Base-by-base conservation (phyloP, 2,888 invertebrate genomes). In the Sphaerophoria taeniata region DNA sequence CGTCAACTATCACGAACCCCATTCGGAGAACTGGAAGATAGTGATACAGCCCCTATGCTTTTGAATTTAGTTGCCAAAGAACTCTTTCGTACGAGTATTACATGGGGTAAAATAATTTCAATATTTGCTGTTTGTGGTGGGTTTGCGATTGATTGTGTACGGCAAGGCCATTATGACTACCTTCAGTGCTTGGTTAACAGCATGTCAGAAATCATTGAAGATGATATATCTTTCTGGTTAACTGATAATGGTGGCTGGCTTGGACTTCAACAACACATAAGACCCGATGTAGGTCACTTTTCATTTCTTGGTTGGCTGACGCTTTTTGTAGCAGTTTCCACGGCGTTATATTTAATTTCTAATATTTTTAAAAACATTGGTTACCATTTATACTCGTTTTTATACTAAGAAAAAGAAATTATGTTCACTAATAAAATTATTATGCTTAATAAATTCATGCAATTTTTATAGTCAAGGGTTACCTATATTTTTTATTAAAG, bases 51-150 rank as follows among this genome's bases (percentile, higher is more conserved):
- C 14, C 93, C 93, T 4, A 92, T 93, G 87, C 89, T 94, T 72
- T 92, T 96, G 55, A 94, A 95, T 79, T 94, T 95, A 53, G 94
- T 97, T 51, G 95, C 95, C 34, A 93, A 95, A 79, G 94, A 96
- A 87, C 93, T 96, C 81, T 94, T 96, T 87, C 94, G 95, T 87
- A 89, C 89, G 53, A 95, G 95, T 89, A 95, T 96, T 87, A 96
- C 95, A 0, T 97, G 96, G 97, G 95, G 96, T 71, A 96, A 96
- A 93, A 93, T 94, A 78, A 95, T 96, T 72, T 96, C 97, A 11
- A 94, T 97, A 70, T 97, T 95, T 90, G 96, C 96, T 16, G 94
- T 97, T 3, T 96, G 97, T 65, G 97, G 97, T 4, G 97, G 96
- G 0, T 93, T 97, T 67, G 96, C 97, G 6, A 95, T 96, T 31